These are phyloP conservation scores for Ellobium chinense DNA, from an alignment of 2,888 invertebrate species.

Conservation along the genomic window DNA sequence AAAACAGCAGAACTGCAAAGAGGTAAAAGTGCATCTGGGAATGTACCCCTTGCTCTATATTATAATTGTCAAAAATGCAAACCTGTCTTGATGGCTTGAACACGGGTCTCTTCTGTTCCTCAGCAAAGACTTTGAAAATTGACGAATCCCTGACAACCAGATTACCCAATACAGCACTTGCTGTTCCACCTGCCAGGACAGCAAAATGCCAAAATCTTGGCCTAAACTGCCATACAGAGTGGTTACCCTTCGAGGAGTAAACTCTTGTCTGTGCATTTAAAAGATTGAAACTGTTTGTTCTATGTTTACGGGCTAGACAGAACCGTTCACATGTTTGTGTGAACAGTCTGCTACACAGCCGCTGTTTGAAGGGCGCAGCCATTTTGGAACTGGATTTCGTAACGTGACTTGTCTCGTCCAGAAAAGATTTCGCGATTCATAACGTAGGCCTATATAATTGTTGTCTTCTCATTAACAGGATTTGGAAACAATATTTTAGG, in stretches of 20 bases:
- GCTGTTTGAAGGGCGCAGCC: constrained; percentile 21
- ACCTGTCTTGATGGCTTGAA: constrained; percentile 26
- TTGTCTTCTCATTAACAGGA: too few relatives aligned
- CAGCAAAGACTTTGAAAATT: constrained; percentile 11
- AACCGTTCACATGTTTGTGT: background rate
- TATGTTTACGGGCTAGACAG: background rate
- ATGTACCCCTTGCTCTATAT: too few relatives aligned
- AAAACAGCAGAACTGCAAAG: too few relatives aligned
- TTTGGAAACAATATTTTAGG: too few relatives aligned
- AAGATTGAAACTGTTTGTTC: background rate
- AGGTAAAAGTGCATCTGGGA: too few relatives aligned
- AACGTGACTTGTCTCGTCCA: too few relatives aligned
- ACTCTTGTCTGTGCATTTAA: background rate
- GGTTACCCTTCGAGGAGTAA: background rate
- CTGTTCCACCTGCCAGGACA: background rate
- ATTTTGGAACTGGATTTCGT: background rate
- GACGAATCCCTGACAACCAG: background rate
- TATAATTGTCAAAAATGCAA: too few relatives aligned
- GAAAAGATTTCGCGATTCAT: too few relatives aligned
- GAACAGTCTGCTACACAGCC: background rate
- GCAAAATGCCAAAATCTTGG: background rate
- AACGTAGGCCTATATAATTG: too few relatives aligned
- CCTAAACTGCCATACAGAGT: background rate
- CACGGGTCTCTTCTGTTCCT: background rate
- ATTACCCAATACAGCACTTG: background rate